A percentile compares a stretch with the other conserved stretches of the same genome.
phyloP scores from a whole-genome alignment of 2,113 vertebrate species.

The Rafetus swinhoei region DNA sequence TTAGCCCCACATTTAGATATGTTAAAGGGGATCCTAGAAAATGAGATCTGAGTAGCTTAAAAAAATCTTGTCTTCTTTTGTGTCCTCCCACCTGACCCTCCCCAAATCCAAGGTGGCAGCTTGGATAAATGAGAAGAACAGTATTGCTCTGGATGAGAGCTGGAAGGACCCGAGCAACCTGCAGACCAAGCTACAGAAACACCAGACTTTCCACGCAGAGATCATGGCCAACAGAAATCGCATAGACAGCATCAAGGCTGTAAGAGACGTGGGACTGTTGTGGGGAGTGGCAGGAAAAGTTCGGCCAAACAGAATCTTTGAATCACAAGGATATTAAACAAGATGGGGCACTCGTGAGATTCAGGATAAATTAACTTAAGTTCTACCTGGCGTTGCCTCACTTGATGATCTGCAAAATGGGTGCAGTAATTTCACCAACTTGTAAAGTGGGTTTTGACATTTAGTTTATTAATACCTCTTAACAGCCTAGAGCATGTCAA shows the following conservation, averaged over 20 bases:
- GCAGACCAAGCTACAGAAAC: slow-evolving; percentile 86
- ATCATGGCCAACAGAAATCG: slow-evolving; percentile 80
- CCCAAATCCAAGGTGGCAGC: slow-evolving; percentile 77
- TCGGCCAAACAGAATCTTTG: neutral
- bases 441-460: neutral
- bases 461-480: neutral
- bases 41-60: neutral
- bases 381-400: fast-evolving
- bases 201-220: slow-evolving; percentile 88
- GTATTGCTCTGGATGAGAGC: slow-evolving; percentile 84
- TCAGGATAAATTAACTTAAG: neutral
- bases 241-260: slow-evolving; percentile 78
- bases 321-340: neutral
- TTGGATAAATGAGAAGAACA: slow-evolving; percentile 89
- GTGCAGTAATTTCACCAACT: neutral
- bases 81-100: neutral
- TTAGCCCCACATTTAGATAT: neutral
- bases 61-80: neutral
- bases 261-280: slow-evolving; percentile 51
- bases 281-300: neutral
- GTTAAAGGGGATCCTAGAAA: neutral
- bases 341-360: neutral
- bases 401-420: neutral
- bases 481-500: neutral
- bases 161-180: slow-evolving; percentile 86